Base-by-base conservation (phyloP, 37 sponge, comb jelly and placozoan genomes). In the Chondrosia reniformis region DNA sequence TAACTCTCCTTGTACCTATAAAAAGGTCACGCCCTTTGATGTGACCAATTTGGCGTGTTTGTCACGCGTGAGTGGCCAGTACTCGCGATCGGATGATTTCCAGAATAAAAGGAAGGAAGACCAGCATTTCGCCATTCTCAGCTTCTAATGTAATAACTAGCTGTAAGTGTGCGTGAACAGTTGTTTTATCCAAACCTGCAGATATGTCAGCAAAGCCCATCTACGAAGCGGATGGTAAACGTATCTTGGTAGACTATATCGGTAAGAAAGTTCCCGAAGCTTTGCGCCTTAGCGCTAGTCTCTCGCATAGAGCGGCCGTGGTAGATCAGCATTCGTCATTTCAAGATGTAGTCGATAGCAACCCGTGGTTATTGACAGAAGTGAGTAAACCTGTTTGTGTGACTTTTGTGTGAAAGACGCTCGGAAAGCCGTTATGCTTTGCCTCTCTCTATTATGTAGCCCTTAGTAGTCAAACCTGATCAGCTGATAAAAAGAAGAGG, bases 401-500 rank as follows among this genome's bases (percentile, higher is more conserved):
- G n/a, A n/a, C n/a, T n/a, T n/a, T n/a, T 30, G 8, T 1, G 28
- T 74, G 4, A 63, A 28, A 63, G 52, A 15, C 52, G 52, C 52
- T 49, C 52, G 52, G n/a, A n/a, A n/a, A n/a, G n/a, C n/a, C n/a
- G n/a, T 19, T 15, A 19, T 49, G 55, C 21, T 43, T 17, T 76
- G 21, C 17, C 43, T 41, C 15, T 55, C 37, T 75, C 21, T 74
- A 37, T 65, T 49, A 1, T 78, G 0, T 71, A 94, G 95, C 41
- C 45, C 56, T 75, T 97, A 64, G 95, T 94, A 12, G 95, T 74
- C 32, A 97, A 97, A 55, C 95, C 95, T 31, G 98, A 97, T 63
- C 90, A 91, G 80, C 90, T 97, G 31, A 86, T 97, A 34, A 97
- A 97, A 78, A 77, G 98, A 27, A 83, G 98, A 67, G 98, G 98